Base-by-base conservation (phyloP, 92 coral and sea anemone genomes). In the Chrysogorgia sp. region DNA sequence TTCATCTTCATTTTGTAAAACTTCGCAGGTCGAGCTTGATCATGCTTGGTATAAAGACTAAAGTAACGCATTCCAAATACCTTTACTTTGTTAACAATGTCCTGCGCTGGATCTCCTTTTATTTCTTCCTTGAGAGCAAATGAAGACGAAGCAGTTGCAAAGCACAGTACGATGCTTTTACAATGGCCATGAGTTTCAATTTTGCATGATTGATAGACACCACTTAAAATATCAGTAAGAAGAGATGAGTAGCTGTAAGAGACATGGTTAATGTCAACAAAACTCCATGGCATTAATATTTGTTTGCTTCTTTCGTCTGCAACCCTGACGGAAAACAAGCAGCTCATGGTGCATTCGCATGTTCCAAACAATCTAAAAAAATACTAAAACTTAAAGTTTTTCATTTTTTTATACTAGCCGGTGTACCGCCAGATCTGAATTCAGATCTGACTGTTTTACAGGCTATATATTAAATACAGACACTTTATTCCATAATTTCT, bases 11-110 rank as follows among this genome's bases (percentile, higher is more conserved):
- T 58, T 58, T 58, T 58, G 26, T 58, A 24, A 20, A 58, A 58
- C 63, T 58, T 19, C 25, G 30, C 63, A 58, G 63, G 63, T 58
- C 63, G 23, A 58, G 30, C 63, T 58, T 58, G 25, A 58, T 58
- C 63, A 58, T 58, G 63, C 12, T 58, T 58, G 66, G 66, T 60
- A 28, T 60, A 14, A 10, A 60, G 66, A 60, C 33, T 60, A 28
- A 60, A 60, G 66, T 23, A 60, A 23, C 40, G 66, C 66, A 60
- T 60, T 60, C 66, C 66, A 60, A 60, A 60, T 60, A 28, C 34
- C n/a, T 30, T 60, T 60, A 60, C 66, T 60, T 60, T 60, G 66
- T 25, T 28, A 23, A 60, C 66, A 60, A 60, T 60, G 34, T 60
- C 66, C 33, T 60, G 66, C 34, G 35, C 35, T 60, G 66, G 66